phyloP scores from a whole-genome alignment of 2,888 invertebrate genomes.

The Hybos culiciformis region DNA sequence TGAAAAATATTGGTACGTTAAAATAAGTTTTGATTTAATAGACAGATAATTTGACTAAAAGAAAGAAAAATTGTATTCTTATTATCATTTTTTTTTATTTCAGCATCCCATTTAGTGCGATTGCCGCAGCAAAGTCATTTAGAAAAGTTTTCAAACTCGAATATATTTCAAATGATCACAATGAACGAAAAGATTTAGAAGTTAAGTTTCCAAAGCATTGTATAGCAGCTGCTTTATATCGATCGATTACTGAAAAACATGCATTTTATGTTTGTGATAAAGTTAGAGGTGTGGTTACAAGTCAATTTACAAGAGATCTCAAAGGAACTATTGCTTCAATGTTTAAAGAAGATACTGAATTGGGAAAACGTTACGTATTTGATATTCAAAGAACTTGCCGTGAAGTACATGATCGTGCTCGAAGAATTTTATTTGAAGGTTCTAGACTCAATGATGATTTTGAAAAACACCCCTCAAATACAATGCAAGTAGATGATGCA shows the following conservation, averaged over 20 bases:
- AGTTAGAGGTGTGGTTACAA: slow-evolving; percentile 72
- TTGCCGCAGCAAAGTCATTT: slow-evolving; percentile 63
- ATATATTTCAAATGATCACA: slow-evolving; percentile 55
- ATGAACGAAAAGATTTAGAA: slow-evolving; percentile 51
- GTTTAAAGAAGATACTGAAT: slow-evolving; percentile 75
- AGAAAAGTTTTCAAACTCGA: slow-evolving; percentile 61
- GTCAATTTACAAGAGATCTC: slow-evolving; percentile 77
- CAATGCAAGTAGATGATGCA: slow-evolving; percentile 26
- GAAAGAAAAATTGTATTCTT: slow-evolving; percentile 6
- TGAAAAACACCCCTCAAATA: slow-evolving; percentile 18
- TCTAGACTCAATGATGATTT: too few relatives aligned
- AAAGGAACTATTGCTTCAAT: slow-evolving; percentile 83
- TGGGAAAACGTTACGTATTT: slow-evolving; percentile 82
- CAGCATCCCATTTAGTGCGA: slow-evolving; percentile 70
- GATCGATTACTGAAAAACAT: slow-evolving; percentile 82
- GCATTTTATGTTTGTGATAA: slow-evolving; percentile 90
- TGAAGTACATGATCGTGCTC: slow-evolving; percentile 79
- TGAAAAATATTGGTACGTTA: slow-evolving; percentile 41
- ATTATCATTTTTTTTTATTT: slow-evolving; percentile 18
- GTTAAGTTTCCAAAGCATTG: slow-evolving; percentile 70
- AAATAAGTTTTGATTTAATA: neutral
- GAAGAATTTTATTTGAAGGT: slow-evolving; percentile 55
- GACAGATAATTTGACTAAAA: neutral
- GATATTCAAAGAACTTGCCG: slow-evolving; percentile 78
- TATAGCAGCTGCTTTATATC: slow-evolving; percentile 67